Evolutionary conservation across 2,797 vertebrate genomes (phyloP), one percentile per base, ranked within the genome.

Genomic region (Acropternis orthonyx): DNA sequence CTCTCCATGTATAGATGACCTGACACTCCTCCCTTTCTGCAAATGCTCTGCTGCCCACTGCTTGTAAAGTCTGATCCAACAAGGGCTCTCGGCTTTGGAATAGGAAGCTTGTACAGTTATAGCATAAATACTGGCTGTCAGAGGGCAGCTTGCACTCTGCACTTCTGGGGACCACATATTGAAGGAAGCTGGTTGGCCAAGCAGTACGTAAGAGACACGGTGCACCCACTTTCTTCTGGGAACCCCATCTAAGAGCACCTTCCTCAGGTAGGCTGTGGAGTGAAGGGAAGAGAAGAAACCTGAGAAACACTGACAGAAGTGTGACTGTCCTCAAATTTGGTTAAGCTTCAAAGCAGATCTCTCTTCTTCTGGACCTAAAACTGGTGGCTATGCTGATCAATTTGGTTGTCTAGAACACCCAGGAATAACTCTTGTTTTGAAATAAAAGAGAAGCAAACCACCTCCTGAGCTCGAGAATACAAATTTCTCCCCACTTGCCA

Each of bases 401-500:
- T 80, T 92, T 61, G 44, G 49, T n/a, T 54, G n/a, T 4, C 32
- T 61, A 67, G 71, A 93, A 63, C 14, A 82, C 24, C 19, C 16
- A 79, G 44, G 34, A 69, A 86, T 56, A 92, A 63, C 21, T 30
- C 71, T 49, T 72, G 1, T 36, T 95, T 92, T 76, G 26, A 88
- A 95, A 90, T 26, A 63, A 76, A 84, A 76, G 30, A 86, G 56
- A 24, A 88, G 44, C 76, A 92, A 95, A 79, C 7, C 32, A 63
- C 20, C 9, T 75, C 46, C 82, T 91, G 48, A 54, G 63, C 34
- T 81, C 0, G 0, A 76, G 55, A 88, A 86, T 90, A 84, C 3
- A 17, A 92, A 90, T 94, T 93, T 39, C 67, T 90, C 61, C 76
- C 55, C 14, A 59, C 39, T 85, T 80, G 63, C 88, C 63, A 51